phyloP scores from a whole-genome alignment of 2,113 vertebrate species.

The Dicerorhinus sumatrensis region DNA sequence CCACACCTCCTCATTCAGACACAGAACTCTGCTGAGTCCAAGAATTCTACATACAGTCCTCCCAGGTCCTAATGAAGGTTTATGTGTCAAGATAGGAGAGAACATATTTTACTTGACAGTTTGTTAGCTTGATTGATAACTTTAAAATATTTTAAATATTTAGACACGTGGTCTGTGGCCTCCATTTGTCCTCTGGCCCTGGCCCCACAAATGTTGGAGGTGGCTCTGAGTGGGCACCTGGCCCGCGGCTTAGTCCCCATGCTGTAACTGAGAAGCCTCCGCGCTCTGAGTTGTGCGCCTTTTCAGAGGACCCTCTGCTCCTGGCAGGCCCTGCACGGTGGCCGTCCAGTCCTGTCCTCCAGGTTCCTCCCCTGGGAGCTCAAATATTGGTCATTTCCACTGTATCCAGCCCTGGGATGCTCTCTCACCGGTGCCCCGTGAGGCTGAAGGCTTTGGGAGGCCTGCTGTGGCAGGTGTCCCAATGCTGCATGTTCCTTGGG shows the following conservation, averaged over 20 bases:
- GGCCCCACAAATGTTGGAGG: not conserved
- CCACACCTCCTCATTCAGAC: not conserved
- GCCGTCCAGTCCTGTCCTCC: not conserved
- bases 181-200: not conserved
- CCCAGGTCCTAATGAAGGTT: not conserved
- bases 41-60: not conserved
- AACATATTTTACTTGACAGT: not conserved
- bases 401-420: not conserved
- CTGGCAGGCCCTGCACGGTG: accelerated
- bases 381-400: not conserved
- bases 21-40: not conserved
- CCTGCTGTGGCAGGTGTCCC: not conserved
- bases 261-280: accelerated
- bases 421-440: accelerated
- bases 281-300: not conserved
- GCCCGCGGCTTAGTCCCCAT: not conserved
- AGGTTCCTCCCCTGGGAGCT: not conserved
- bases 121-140: not conserved
- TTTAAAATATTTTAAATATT: not conserved
- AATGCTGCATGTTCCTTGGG: not conserved
- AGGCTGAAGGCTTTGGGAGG: not conserved
- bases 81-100: not conserved
- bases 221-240: not conserved
- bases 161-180: not conserved
- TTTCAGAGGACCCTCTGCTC: not conserved